Conservation (phyloP, 1,140 invertebrate species). For the Orussus abietinus region DNA sequence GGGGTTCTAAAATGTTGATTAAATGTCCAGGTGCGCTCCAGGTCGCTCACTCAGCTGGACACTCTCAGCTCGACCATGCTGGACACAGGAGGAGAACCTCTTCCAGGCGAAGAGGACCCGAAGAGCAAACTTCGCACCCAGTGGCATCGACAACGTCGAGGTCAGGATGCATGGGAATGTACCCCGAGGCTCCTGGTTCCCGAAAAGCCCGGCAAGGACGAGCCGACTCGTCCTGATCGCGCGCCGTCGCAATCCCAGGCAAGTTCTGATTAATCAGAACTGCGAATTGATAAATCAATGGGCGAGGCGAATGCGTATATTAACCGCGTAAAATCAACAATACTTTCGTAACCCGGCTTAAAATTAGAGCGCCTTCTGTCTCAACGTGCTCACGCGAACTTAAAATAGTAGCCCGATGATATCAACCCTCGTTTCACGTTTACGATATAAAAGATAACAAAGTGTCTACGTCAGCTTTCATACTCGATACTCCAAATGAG, state of each 20-base stretch:
- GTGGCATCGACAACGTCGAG: conserved; percentile 29
- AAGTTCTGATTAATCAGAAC: conserved; percentile 8
- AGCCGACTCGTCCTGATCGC: conserved; percentile 42
- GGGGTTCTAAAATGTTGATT: background rate
- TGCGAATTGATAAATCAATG: no score
- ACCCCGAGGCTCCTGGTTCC: conserved; percentile 22
- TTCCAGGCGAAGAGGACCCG: conserved; percentile 27
- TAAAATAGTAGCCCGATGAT: no score
- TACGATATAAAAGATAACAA: no score
- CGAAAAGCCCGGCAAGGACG: conserved; percentile 19
- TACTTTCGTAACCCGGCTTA: no score
- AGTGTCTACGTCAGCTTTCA: no score
- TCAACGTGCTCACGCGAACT: no score
- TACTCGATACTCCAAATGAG: no score
- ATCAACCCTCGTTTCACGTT: no score
- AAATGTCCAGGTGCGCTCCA: conserved; percentile 58
- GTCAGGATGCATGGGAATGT: conserved; percentile 30
- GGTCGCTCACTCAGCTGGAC: conserved; percentile 63
- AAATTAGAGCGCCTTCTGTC: no score
- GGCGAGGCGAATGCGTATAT: no score
- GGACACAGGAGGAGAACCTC: conserved; percentile 45
- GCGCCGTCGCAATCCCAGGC: conserved; percentile 26
- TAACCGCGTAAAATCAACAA: no score
- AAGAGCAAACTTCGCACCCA: conserved; percentile 35
- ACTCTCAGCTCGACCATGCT: conserved; percentile 58